Base-by-base conservation (phyloP, 2,113 vertebrate genomes). In the Peromyscus leucopus region DNA sequence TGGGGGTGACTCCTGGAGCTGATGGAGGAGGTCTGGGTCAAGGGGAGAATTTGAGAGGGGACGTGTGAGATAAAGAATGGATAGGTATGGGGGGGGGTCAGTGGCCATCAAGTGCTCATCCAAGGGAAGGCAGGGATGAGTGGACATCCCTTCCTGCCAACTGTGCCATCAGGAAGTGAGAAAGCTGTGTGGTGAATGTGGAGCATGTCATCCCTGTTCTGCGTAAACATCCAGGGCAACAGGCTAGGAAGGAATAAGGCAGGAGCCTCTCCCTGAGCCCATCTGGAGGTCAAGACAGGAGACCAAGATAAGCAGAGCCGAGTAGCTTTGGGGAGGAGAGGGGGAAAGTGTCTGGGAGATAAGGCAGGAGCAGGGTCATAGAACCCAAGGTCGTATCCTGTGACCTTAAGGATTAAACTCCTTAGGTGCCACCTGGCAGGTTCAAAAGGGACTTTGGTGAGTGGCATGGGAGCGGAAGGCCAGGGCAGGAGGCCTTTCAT, bases 41-140 rank as follows among this genome's bases (percentile, higher is more conserved):
- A 80, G 42, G 57, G 63, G 36, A 39, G 71, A 57, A 24, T 48
- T 94, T 92, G 94, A 96, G 22, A 51, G 74, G 61, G 90, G 94
- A 95, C 90, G 59, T 1, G 19, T 92, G 93, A 94, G 42, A n/a
- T 15, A 33, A 91, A 39, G 65, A 82, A 33, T 13, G 59, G 85
- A 79, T 16, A 63, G 55, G 48, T 0, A 0, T n/a, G 55, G 17
- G 57, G 57, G 22, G 48, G 21, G 46, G 84, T 91, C 95, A 51
- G 2, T 39, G 91, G 96, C 97, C 55, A 87, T 93, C 93, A 97
- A 97, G 71, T 26, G 95, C 96, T 39, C 48, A 31, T 5, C 42
- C n/a, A 0, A 1, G 61, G 89, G 79, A 80, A 39, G 48, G 33
- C 0, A 1, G 8, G 15, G 17, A 88, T 42, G n/a, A 80, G 83